A percentile compares a stretch with the other conserved stretches of the same genome.
phyloP scores from a whole-genome alignment of 2,113 vertebrate species.

The Hepsetus odoe region DNA sequence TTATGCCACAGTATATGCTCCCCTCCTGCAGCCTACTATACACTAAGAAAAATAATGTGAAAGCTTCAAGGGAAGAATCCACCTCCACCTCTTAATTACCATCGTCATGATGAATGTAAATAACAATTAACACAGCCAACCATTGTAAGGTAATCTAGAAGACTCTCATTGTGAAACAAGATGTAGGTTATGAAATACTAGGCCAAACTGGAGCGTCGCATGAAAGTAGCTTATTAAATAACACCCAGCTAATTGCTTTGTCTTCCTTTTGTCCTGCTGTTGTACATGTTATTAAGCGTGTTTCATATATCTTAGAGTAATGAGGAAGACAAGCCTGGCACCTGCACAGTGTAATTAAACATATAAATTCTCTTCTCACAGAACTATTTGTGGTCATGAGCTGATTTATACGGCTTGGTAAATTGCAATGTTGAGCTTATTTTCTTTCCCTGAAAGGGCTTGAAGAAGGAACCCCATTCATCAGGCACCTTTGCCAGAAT shows the following conservation, averaged over 20 bases:
- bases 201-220: slow-evolving; percentile 67
- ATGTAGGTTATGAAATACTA: slow-evolving; percentile 69
- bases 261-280: slow-evolving; percentile 77
- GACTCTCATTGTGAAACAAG: slow-evolving; percentile 64
- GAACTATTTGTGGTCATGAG: slow-evolving; percentile 77
- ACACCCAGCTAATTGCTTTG: slow-evolving; percentile 77
- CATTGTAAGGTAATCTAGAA: slow-evolving; percentile 42
- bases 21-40: slow-evolving; percentile 10
- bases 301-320: slow-evolving; percentile 82
- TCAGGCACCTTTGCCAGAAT: slow-evolving; percentile 64
- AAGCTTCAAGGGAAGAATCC: slow-evolving; percentile 9
- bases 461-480: slow-evolving; percentile 62
- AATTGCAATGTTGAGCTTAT: slow-evolving; percentile 77
- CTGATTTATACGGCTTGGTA: slow-evolving; percentile 76
- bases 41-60: slow-evolving; percentile 5
- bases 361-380: slow-evolving; percentile 79
- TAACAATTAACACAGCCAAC: slow-evolving; percentile 44
- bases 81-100: slow-evolving; percentile 37
- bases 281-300: slow-evolving; percentile 60
- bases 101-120: slow-evolving; percentile 41
- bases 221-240: slow-evolving; percentile 78
- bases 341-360: slow-evolving; percentile 82
- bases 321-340: slow-evolving; percentile 77
- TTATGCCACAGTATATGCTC: slow-evolving; percentile 28
- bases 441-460: slow-evolving; percentile 66